Base-by-base conservation (phyloP, 2,888 invertebrate genomes). In the Bellardia pandia region DNA sequence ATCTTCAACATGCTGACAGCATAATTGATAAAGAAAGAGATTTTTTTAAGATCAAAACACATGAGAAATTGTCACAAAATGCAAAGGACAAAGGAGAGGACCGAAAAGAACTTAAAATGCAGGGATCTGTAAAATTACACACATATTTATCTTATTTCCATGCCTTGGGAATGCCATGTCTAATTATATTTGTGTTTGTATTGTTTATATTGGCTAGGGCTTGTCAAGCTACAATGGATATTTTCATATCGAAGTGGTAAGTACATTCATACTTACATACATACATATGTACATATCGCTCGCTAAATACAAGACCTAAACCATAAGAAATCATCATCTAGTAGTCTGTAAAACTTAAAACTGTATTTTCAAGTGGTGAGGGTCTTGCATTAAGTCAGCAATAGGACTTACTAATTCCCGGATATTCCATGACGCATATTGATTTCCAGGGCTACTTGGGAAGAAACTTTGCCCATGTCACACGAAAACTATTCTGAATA, bases 201-300 rank as follows among this genome's bases (percentile, higher is more conserved):
- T 91, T 95, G 0, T 94, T 96, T 64, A 5, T 96, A 0, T 37
- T 96, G 8, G 95, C 96, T 0, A 96, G 97, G 91, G 93, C 93
- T 0, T 92, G 95, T 0, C 96, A 96, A 5, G 96, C 96, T n/a
- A 94, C 95, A 0, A 94, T 95, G 16, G 97, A 97, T 89, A 96
- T 95, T 88, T 97, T 96, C 94, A 94, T 97, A 0, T 96, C 96
- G 89, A 96, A 94, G 90, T 97, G 97, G 97, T 96, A 91, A 88
- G 90, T 90, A 33, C 13, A 5, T 30, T 45, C 13, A n/a, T 3
- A 30, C 9, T 0, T 33, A 56, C 13, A 2, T 11, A 60, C 11
- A 13, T 23, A 14, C 33, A 14, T 16, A 53, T 53, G 16, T 71
- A 33, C 0, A 23, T 33, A 30, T 51, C 2, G 13, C 9, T 23